Evolutionary conservation across 2,888 invertebrate species (phyloP), one percentile per base, ranked within the genome.

Genomic region (Romanomermis culicivorax): DNA sequence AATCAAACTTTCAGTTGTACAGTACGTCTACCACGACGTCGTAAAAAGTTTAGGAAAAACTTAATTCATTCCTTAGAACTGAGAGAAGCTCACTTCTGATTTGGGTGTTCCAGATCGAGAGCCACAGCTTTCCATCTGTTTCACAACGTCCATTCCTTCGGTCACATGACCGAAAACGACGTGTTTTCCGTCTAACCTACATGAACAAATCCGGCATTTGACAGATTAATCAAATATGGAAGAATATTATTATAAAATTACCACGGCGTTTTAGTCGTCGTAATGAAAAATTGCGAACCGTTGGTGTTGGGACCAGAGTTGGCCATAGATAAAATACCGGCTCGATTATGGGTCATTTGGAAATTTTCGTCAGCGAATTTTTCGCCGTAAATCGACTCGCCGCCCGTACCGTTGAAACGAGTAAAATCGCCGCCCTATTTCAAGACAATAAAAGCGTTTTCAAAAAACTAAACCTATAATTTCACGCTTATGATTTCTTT

Each of bases 331-430:
- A 93, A 76, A 55, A 81, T 78, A 49, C 72, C 91, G 57, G 86
- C 80, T 59, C 85, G 87, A 55, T 84, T 83, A 75, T 95, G 95
- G 77, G 85, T 87, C 73, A 91, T 77, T 60, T 77, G 77, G 76
- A 95, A 95, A 78, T 93, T 93, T 76, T 95, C 95, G 70, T 95
- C 95, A 53, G 78, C 81, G 72, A 95, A 95, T 75, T 89, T 91
- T 66, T 78, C 78, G 54, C 93, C 93, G 64, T 89, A 95, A 75
- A 95, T 93, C 63, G 89, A 89, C 74, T 88, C 88, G 64, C 91
- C 91, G 45, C 77, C 77, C 58, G 75, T 75, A 36, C 89, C 89
- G 69, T 85, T 84, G 65, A 76, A 82, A 72, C 84, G 82, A 66
- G 88, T 88, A 71, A 89, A 89, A 71, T 89, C 89, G 63, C 89